Percentiles rank a stretch among this genome's conserved stretches.
Conservation (phyloP, 2,888 invertebrate genomes). For the Parapristionchus giblindavisi region DNA sequence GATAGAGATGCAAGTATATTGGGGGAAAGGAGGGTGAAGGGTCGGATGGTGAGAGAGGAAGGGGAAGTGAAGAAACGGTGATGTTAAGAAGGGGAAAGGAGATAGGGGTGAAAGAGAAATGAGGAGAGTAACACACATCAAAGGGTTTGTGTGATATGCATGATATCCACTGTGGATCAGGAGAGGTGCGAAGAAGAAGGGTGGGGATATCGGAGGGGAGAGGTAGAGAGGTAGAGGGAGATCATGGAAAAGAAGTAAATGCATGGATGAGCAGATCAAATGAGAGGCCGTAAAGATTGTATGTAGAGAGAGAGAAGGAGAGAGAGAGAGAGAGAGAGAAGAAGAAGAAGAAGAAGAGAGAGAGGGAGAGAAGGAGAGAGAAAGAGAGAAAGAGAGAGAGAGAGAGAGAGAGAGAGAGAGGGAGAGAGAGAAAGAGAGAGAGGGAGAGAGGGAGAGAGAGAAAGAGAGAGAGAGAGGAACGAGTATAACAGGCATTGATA, state of each 20-base stretch:
- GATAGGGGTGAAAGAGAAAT: background rate
- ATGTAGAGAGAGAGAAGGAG: conserved; percentile 7
- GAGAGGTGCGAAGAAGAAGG: conserved; percentile 13
- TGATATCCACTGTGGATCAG: background rate
- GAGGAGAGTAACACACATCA: conserved; percentile 3
- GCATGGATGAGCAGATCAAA: conserved; percentile 13
- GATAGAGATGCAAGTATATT: background rate
- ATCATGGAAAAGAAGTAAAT: conserved; percentile 3
- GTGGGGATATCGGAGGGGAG: conserved; percentile 12
- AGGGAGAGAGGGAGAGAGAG: background rate
- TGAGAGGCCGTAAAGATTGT: conserved; percentile 8
- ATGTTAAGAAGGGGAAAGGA: background rate
- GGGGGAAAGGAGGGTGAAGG: background rate
- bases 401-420: conserved; percentile 15
- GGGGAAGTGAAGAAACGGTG: background rate
- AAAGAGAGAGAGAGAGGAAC: background rate
- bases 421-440: conserved; percentile 12
- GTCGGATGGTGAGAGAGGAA: background rate
- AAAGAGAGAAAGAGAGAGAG: background rate
- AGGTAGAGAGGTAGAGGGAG: conserved; percentile 7
- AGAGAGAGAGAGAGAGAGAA: conserved; percentile 11
- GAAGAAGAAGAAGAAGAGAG: conserved; percentile 10
- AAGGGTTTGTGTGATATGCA: background rate
- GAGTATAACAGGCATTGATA: background rate
- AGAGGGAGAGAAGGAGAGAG: conserved; percentile 2